Evolutionary conservation across 2,888 invertebrate species (phyloP).

Genomic region (Labia minor): DNA sequence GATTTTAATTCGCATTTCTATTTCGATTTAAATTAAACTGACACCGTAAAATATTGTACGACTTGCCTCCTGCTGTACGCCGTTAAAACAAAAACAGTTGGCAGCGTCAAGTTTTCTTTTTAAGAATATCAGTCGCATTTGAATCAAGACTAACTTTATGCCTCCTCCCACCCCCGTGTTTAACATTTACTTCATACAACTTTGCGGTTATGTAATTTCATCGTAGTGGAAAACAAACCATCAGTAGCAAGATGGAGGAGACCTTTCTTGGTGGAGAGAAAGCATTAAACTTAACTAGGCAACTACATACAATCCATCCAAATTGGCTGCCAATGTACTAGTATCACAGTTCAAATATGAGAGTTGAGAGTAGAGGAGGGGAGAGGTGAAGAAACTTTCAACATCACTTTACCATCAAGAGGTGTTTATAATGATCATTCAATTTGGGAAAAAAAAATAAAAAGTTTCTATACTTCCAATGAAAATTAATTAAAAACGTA

Average conservation of each 20-base stretch:
- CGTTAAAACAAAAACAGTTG: slow-evolving; percentile 2
- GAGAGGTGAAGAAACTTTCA: not conserved
- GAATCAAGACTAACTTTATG: not conserved
- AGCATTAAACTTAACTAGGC: not conserved
- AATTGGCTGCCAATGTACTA: not conserved
- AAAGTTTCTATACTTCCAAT: no score
- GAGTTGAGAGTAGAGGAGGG: not conserved
- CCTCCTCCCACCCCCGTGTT: no score
- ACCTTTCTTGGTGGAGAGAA: not conserved
- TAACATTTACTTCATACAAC: not conserved
- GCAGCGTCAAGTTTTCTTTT: not conserved
- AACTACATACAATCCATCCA: not conserved
- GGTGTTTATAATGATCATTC: no score
- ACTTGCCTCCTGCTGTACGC: not conserved
- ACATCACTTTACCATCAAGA: no score
- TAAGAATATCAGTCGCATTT: not conserved
- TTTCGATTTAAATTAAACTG: slow-evolving; percentile 7
- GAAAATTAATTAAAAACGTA: no score
- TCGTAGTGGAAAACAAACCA: slow-evolving; percentile 8
- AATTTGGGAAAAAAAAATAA: no score
- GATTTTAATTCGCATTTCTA: slow-evolving; percentile 13
- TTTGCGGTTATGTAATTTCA: slow-evolving; percentile 13
- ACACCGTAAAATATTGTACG: slow-evolving; percentile 2
- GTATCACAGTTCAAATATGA: not conserved
- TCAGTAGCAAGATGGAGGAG: slow-evolving; percentile 3